Evolutionary conservation across 2,113 vertebrate genomes (phyloP).

Genomic region (Cyprinodon brontotheroides): DNA sequence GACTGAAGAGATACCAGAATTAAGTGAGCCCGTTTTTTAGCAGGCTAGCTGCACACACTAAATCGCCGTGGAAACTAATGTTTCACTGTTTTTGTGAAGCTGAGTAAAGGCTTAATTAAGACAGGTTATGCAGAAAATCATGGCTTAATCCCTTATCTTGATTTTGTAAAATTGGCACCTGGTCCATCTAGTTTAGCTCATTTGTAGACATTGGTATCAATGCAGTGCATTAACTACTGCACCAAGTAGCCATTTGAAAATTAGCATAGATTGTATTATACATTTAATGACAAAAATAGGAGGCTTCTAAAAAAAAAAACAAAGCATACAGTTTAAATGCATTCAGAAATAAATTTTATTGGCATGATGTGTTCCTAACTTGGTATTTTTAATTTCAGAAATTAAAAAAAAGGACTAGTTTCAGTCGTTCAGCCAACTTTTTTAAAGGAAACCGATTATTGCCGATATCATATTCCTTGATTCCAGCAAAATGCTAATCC

Average conservation of each 20-base stretch:
- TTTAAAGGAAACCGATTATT: slow-evolving; percentile 72
- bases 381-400: slow-evolving; percentile 61
- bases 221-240: background rate
- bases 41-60: too few species aligned
- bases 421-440: slow-evolving; percentile 41
- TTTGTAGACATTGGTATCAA: background rate
- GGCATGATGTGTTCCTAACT: slow-evolving; percentile 69
- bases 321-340: slow-evolving; percentile 45
- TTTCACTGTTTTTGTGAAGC: too few species aligned
- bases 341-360: slow-evolving; percentile 75
- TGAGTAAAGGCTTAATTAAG: too few species aligned
- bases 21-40: too few species aligned
- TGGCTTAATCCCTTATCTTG: too few species aligned
- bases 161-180: background rate
- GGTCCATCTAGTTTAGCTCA: background rate
- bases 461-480: slow-evolving; percentile 74
- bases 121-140: too few species aligned
- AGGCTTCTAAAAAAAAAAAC: background rate
- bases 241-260: background rate
- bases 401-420: slow-evolving; percentile 27
- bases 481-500: slow-evolving; percentile 65
- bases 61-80: too few species aligned
- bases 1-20: too few species aligned
- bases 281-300: too few species aligned
- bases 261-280: background rate